Evolutionary conservation across 23 tunicate genomes (phyloP).

Genomic region (Diplosoma virens): DNA sequence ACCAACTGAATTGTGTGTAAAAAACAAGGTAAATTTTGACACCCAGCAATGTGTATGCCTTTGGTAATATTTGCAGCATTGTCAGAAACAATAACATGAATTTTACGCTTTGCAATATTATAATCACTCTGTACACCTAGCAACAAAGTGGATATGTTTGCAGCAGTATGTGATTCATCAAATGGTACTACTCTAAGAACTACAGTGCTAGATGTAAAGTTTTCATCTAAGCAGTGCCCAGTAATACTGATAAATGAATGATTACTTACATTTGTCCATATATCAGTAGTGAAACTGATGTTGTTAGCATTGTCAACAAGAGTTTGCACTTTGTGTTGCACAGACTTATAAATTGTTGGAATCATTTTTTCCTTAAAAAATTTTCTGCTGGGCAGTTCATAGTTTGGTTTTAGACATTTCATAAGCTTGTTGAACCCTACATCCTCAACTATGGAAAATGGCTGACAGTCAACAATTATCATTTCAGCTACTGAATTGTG

Average conservation of each 20-base stretch:
- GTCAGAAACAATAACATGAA: conserved; percentile 15
- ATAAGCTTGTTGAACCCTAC: conserved; percentile 23
- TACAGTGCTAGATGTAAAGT: background rate
- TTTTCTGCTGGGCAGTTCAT: conserved; percentile 19
- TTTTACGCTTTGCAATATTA: background rate
- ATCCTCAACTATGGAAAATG: conserved; percentile 23
- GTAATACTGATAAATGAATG: conserved; percentile 32
- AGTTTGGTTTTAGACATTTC: conserved; percentile 16
- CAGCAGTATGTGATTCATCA: conserved; percentile 29
- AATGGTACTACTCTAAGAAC: conserved; percentile 3
- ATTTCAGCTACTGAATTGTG: conserved; percentile 10
- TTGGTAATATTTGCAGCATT: conserved; percentile 23
- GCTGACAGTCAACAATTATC: conserved; percentile 32
- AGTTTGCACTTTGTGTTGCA: background rate
- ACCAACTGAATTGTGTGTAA: conserved; percentile 26
- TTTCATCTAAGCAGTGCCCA: conserved; percentile 13
- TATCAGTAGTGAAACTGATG: conserved; percentile 34
- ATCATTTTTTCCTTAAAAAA: background rate
- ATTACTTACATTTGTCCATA: conserved; percentile 22
- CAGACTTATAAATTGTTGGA: conserved; percentile 10
- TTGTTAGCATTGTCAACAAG: conserved; percentile 20
- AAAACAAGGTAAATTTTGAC: background rate
- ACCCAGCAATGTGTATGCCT: conserved; percentile 4
- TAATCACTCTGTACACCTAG: conserved; percentile 2
- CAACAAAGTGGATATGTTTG: conserved; percentile 14